Evolutionary conservation across 2,113 vertebrate species (phyloP).

Genomic region (Pristiophorus japonicus): DNA sequence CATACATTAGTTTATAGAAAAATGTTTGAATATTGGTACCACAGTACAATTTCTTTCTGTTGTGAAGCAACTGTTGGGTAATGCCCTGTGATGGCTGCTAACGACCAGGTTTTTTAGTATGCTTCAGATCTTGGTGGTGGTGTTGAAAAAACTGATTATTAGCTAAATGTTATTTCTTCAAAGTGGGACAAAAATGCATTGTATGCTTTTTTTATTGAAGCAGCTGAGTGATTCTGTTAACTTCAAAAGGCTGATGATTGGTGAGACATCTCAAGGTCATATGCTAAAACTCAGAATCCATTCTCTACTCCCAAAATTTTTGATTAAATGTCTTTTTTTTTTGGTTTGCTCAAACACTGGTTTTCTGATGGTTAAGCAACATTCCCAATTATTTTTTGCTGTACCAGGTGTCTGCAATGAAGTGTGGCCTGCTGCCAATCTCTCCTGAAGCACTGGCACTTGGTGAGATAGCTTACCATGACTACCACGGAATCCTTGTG

Average conservation of each 20-base stretch:
- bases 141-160: too few species aligned
- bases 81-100: too few species aligned
- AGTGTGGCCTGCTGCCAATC: conserved; percentile 87
- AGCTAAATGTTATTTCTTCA: too few species aligned
- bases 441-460: conserved; percentile 87
- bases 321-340: neutral
- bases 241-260: neutral
- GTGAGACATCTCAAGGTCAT: neutral
- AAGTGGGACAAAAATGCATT: too few species aligned
- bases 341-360: neutral
- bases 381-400: neutral
- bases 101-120: too few species aligned
- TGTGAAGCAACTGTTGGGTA: too few species aligned
- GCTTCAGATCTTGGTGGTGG: too few species aligned
- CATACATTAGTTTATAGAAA: too few species aligned
- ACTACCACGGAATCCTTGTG: conserved; percentile 91
- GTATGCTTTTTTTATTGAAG: too few species aligned
- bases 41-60: too few species aligned
- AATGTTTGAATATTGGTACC: too few species aligned
- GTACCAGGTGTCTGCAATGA: conserved; percentile 90
- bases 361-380: neutral
- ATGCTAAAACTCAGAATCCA: neutral
- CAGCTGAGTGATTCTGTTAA: neutral
- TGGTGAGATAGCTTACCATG: conserved; percentile 87
- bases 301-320: neutral